phyloP scores from a whole-genome alignment of 2,888 invertebrate species.

The Mystacides longicornis region DNA sequence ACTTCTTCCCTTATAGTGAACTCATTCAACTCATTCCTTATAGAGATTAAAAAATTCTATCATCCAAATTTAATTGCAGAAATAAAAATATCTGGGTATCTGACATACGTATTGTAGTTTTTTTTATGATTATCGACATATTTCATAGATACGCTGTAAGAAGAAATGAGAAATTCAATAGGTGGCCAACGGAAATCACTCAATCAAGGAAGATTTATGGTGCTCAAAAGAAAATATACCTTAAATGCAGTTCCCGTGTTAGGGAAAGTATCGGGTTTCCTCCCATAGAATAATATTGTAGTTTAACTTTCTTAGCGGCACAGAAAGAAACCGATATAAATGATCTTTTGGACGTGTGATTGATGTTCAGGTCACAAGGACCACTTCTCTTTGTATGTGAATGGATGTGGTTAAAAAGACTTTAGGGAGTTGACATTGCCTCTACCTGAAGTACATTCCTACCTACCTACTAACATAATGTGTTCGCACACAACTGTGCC shows the following conservation, averaged over 20 bases:
- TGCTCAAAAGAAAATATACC: constrained; percentile 14
- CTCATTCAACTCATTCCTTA: too few species aligned
- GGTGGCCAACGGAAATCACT: not conserved
- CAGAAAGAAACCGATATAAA: constrained; percentile 25
- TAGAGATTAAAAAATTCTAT: too few species aligned
- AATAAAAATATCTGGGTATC: too few species aligned
- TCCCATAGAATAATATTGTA: constrained; percentile 6
- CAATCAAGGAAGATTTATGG: constrained; percentile 7
- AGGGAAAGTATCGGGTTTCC: constrained; percentile 11
- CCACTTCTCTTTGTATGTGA: constrained; percentile 13
- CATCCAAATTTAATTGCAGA: too few species aligned
- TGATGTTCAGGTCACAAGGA: constrained; percentile 24
- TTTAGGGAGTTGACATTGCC: constrained; percentile 19
- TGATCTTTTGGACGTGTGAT: constrained; percentile 25
- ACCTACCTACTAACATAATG: too few species aligned
- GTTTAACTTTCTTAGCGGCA: constrained; percentile 7
- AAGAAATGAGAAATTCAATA: not conserved
- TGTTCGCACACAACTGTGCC: too few species aligned
- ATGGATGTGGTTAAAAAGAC: constrained; percentile 20
- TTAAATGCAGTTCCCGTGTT: constrained; percentile 20
- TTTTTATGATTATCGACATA: too few species aligned
- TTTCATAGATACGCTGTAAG: not conserved
- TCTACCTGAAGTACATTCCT: too few species aligned
- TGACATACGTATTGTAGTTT: too few species aligned
- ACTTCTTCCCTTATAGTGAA: too few species aligned